Base-by-base conservation (phyloP, 2,888 invertebrate genomes). In the Eristalinus sepulchralis region DNA sequence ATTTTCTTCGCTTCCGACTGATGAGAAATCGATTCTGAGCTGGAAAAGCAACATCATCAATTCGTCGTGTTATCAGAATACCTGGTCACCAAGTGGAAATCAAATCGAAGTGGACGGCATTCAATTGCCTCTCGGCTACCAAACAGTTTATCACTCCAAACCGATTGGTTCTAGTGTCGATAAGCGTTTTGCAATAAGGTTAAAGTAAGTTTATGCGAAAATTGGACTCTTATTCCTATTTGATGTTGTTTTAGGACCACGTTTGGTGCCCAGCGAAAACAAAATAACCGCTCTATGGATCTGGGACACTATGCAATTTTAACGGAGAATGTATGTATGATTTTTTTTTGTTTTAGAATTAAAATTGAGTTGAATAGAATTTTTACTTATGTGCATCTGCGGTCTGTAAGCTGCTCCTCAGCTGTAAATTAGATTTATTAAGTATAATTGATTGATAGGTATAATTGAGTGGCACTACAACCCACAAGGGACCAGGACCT, bases 21-120 rank as follows among this genome's bases (percentile, higher is more conserved):
- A 90, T 11, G 90, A 91, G 60, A 89, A 89, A 36, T 89, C 47
- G 5, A 47, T 47, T 8, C 17, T 47, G n/a, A 47, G 17, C 8
- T 8, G 8, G 8, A 47, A 57, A 24, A 57, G 9, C 1, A 24
- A 22, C 57, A 24, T 57, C 13, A 24, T 57, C 3, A 11, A 24
- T 24, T 57, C 57, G 59, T 76, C 89, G 0, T 68, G 88, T 0
- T 91, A 92, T 88, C 91, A 91, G 76, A 89, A 91, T 72, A 92
- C 92, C 0, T 92, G 92, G 92, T 92, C 92, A 11, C 92, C 92
- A 2, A 88, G 88, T 20, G 89, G 90, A 0, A 89, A 90, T 71
- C 89, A 88, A 9, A 1, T 22, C 11, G 24, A 22, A 1, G 22
- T 24, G 2, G 57, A 57, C 11, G 24, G 1, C 13, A 89, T 89